Evolutionary conservation across 2,797 vertebrate genomes (phyloP).

Genomic region (Darevskia nairensis): DNA sequence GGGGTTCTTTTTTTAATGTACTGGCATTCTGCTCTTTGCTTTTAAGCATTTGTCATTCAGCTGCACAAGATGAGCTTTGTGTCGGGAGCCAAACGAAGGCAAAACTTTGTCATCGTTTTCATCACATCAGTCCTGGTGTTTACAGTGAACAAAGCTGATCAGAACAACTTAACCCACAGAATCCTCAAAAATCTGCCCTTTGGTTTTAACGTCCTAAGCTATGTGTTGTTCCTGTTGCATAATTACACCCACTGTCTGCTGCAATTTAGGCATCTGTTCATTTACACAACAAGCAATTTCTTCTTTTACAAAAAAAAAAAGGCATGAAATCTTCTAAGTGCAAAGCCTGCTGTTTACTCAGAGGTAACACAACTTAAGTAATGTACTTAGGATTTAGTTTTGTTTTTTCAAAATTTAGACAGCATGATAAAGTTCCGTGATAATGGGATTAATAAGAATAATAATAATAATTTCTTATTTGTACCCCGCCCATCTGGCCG

Average conservation of each 20-base stretch:
- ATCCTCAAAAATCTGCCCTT: background rate
- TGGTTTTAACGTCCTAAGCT: background rate
- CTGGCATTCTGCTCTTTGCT: slow-evolving; percentile 12
- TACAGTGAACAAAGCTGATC: slow-evolving; percentile 10
- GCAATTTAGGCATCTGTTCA: background rate
- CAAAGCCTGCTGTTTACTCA: slow-evolving; percentile 9
- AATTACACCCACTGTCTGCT: background rate
- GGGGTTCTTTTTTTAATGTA: background rate
- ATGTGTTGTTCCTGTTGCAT: background rate
- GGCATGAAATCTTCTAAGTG: background rate
- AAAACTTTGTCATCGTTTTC: slow-evolving; percentile 16
- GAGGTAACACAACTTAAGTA: background rate
- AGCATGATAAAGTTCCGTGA: background rate
- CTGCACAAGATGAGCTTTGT: slow-evolving; percentile 22
- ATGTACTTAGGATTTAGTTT: background rate
- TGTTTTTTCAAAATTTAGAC: slow-evolving; percentile 1
- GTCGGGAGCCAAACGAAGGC: background rate
- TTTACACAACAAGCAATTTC: background rate
- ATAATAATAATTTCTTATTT: too few species aligned
- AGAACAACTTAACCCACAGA: background rate
- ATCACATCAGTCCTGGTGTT: slow-evolving; percentile 24
- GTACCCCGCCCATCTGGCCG: too few species aligned
- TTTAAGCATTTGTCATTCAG: slow-evolving; percentile 21
- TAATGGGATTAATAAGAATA: background rate
- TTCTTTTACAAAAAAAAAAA: background rate